Percentiles rank a stretch among this genome's conserved stretches.
These are phyloP conservation scores for Cricetomys ansorgei DNA, from an alignment of 2,113 vertebrate species.

Conservation along the genomic window DNA sequence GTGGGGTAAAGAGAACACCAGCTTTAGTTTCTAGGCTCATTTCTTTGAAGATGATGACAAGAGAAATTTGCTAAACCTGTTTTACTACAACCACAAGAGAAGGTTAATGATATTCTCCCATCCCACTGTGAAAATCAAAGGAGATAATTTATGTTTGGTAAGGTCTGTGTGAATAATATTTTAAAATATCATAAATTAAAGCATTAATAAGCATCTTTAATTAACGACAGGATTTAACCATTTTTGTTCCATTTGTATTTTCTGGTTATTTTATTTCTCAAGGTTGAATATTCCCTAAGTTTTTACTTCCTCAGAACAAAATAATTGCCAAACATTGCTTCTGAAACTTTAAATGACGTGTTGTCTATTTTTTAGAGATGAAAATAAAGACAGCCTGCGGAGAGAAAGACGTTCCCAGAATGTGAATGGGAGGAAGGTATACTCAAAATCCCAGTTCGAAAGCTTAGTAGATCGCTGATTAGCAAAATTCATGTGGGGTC, in stretches of 20 bases:
- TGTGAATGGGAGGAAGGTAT: not conserved
- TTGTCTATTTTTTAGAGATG: not conserved
- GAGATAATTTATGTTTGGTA: not conserved
- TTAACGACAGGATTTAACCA: not conserved
- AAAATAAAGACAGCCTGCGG: not conserved
- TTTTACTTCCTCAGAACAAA: not conserved
- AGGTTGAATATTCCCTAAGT: not conserved
- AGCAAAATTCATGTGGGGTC: not conserved
- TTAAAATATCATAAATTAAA: slow-evolving; percentile 21
- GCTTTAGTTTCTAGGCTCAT: not conserved
- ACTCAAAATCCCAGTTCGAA: not conserved
- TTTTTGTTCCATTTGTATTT: not conserved
- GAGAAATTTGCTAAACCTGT: not conserved
- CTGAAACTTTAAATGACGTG: not conserved
- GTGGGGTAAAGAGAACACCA: not conserved
- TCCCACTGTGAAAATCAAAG: slow-evolving; percentile 32
- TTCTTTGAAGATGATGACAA: not conserved
- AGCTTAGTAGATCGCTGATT: not conserved
- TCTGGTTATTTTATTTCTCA: not conserved
- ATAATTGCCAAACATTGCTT: not conserved
- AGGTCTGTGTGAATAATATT: not conserved
- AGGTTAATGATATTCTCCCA: not conserved
- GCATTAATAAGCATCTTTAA: not conserved
- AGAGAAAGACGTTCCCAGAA: not conserved
- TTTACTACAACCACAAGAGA: not conserved